Base-by-base conservation (phyloP, 2,888 invertebrate species). In the Therioaphis trifolii region DNA sequence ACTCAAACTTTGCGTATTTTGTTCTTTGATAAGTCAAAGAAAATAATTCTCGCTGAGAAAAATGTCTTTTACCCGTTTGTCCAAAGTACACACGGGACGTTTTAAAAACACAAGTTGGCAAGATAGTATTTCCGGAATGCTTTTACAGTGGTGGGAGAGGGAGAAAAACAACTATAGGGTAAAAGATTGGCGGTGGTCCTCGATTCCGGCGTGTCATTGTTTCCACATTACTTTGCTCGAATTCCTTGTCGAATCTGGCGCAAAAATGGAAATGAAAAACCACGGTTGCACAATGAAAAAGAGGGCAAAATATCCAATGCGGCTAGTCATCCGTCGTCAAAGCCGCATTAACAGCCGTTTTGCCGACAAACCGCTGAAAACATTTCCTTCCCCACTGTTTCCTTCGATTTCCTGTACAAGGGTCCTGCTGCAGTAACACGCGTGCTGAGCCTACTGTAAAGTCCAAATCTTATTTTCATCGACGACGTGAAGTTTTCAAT, bases 221-320 rank as follows among this genome's bases (percentile, higher is more conserved):
- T 82, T 82, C 82, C 72, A 61, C 82, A 66, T 82, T 82, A 82
- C 82, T 72, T 74, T 66, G 63, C 80, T 82, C 63, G 82, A 66
- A 82, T 82, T 82, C 82, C 82, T 74, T 29, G 72, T 74, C 49
- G 82, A 74, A 74, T 72, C 82, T 74, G 80, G 80, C 80, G 80
- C 80, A 74, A 82, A 82, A 82, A 82, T 82, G 82, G 74, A 82
- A 82, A 82, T 82, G 82, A 82, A 82, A 82, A 82, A 82, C 82
- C 74, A 66, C 74, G 35, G 24, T n/a, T 35, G n/a, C 35, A 49
- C 72, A 49, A 80, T 49, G 49, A 61, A 80, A 72, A 71, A 61
- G 71, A 72, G 71, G 80, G 80, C 61, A 61, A 72, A 72, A 27
- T 43, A 49, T 63, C 72, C 72, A 52, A 72, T 52, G 82, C 49